These are phyloP conservation scores for Mus musculus DNA, from an alignment of 2,113 vertebrate genomes.

Conservation along the genomic window DNA sequence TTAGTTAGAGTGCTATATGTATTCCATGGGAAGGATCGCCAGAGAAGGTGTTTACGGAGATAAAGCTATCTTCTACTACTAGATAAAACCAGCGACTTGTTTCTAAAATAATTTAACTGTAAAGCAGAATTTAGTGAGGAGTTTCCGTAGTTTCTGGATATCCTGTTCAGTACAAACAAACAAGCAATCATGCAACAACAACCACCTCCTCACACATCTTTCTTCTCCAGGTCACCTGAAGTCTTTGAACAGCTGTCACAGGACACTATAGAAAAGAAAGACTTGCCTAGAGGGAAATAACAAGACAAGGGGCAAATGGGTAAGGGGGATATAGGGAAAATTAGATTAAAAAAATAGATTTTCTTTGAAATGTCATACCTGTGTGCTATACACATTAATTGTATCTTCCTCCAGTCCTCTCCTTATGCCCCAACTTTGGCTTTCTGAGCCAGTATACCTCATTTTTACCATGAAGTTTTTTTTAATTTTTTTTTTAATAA, in stretches of 20 bases:
- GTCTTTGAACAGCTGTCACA: neutral
- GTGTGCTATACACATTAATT: neutral
- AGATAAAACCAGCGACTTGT: neutral
- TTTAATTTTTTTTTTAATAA: neutral
- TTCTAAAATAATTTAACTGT: neutral
- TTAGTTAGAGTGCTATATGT: neutral
- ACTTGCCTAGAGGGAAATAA: neutral
- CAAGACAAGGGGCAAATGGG: neutral
- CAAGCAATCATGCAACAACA: neutral
- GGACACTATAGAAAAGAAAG: neutral
- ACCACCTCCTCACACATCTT: neutral
- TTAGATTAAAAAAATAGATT: neutral
- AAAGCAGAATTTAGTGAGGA: neutral
- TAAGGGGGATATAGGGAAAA: neutral
- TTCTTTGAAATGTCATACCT: neutral
- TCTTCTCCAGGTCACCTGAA: neutral
- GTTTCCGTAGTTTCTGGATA: neutral
- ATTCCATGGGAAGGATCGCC: neutral
- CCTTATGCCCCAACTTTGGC: too few species aligned
- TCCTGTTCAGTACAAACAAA: neutral
- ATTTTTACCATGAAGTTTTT: neutral
- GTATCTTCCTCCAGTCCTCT: too few species aligned
- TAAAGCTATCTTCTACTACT: neutral
- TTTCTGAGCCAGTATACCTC: neutral
- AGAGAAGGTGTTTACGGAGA: neutral